These are phyloP conservation scores for Microplitis manilae DNA, from an alignment of 2,888 invertebrate species.

Conservation along the genomic window DNA sequence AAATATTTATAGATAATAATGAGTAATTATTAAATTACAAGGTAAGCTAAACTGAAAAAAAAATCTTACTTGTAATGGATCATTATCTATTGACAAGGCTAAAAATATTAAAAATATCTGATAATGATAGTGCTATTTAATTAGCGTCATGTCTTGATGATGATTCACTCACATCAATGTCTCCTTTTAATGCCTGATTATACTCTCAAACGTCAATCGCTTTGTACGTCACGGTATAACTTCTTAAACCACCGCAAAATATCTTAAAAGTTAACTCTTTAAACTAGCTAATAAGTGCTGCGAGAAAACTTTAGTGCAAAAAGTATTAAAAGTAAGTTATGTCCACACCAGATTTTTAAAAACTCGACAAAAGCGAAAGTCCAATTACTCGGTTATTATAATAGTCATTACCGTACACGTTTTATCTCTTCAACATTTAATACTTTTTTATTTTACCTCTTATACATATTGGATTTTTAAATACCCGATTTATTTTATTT, in stretches of 20 bases:
- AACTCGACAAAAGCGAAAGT: slow-evolving; percentile 11
- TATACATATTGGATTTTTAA: background rate
- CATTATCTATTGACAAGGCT: background rate
- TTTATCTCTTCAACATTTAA: background rate
- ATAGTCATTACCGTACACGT: background rate
- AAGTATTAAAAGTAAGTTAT: background rate
- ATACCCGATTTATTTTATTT: background rate
- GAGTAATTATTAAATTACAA: background rate
- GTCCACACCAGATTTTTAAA: background rate
- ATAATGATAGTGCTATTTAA: background rate
- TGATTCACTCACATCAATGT: slow-evolving; percentile 25
- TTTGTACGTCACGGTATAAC: slow-evolving; percentile 19
- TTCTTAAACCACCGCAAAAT: background rate
- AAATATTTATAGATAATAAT: background rate
- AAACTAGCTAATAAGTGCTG: background rate
- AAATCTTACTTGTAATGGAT: background rate
- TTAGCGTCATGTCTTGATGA: slow-evolving; percentile 17
- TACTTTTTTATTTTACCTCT: background rate
- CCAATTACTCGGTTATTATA: slow-evolving; percentile 15
- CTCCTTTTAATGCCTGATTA: slow-evolving; percentile 22
- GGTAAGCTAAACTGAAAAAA: background rate
- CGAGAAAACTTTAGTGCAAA: background rate
- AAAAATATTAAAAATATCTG: background rate
- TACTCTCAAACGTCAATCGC: background rate
- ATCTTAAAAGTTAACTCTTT: background rate